phyloP scores from a whole-genome alignment of 2,797 vertebrate genomes.

The Pseudotriccus pelzelni region DNA sequence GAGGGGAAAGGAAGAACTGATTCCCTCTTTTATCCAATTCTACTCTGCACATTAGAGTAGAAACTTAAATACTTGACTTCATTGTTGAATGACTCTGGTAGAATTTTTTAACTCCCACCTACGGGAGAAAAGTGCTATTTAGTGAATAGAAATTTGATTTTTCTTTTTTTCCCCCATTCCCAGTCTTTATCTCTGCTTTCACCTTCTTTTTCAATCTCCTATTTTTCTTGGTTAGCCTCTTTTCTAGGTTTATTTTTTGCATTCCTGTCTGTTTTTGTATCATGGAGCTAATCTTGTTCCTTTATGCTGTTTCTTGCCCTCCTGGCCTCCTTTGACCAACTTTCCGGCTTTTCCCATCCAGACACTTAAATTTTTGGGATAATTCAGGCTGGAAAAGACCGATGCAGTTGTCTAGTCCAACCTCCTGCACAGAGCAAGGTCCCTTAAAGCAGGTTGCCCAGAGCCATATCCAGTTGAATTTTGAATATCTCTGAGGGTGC shows the following conservation, averaged over 20 bases:
- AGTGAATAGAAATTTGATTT: not conserved
- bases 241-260: not conserved
- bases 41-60: not conserved
- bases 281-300: not conserved
- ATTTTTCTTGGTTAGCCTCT: not conserved
- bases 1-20: not conserved
- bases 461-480: fast-evolving
- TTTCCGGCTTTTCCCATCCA: not conserved
- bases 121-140: not conserved
- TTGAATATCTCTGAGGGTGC: not conserved
- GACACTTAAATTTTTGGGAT: fast-evolving
- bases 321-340: not conserved
- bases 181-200: not conserved
- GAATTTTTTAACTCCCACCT: not conserved
- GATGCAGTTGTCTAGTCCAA: not conserved
- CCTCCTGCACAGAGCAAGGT: not conserved
- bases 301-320: not conserved
- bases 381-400: not conserved
- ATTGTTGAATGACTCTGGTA: not conserved
- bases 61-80: not conserved
- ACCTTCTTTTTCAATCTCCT: not conserved
- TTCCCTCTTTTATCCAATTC: not conserved
- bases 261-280: not conserved
- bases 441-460: not conserved
- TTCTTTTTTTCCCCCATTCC: not conserved